Evolutionary conservation across 2,888 invertebrate genomes (phyloP).

Genomic region (Xestia sexstrigata): DNA sequence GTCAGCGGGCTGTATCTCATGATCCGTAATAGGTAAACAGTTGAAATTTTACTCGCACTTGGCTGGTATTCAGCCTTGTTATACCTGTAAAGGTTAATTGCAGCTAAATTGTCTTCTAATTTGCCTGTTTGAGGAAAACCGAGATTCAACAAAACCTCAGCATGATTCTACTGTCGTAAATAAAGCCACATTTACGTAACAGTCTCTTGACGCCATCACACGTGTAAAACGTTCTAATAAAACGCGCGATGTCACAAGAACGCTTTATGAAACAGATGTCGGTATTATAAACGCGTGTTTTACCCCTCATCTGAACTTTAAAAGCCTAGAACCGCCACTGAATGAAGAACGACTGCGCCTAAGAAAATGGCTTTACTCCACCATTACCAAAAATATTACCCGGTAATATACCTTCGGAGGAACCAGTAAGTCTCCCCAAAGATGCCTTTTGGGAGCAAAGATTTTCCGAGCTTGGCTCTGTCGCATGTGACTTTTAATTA

Average conservation of each 20-base stretch:
- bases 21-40: too few species aligned
- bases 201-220: constrained; percentile 25
- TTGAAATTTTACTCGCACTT: too few species aligned
- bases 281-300: constrained; percentile 23
- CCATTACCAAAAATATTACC: constrained; percentile 57
- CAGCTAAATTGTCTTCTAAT: neutral
- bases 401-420: constrained; percentile 39
- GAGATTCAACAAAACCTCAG: constrained; percentile 8
- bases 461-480: constrained; percentile 71
- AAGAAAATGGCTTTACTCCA: constrained; percentile 28
- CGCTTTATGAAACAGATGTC: constrained; percentile 41
- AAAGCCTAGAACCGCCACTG: constrained; percentile 15
- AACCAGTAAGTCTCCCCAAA: constrained; percentile 57
- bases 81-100: neutral
- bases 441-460: constrained; percentile 67
- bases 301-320: constrained; percentile 34
- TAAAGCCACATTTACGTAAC: constrained; percentile 23
- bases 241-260: constrained; percentile 22
- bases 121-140: neutral
- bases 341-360: constrained; percentile 28
- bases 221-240: constrained; percentile 39
- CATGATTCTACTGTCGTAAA: neutral
- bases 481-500: constrained; percentile 86
- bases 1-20: too few species aligned
- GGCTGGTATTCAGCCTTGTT: too few species aligned